phyloP scores from a whole-genome alignment of 2,888 invertebrate genomes.

The Melipona beecheii region DNA sequence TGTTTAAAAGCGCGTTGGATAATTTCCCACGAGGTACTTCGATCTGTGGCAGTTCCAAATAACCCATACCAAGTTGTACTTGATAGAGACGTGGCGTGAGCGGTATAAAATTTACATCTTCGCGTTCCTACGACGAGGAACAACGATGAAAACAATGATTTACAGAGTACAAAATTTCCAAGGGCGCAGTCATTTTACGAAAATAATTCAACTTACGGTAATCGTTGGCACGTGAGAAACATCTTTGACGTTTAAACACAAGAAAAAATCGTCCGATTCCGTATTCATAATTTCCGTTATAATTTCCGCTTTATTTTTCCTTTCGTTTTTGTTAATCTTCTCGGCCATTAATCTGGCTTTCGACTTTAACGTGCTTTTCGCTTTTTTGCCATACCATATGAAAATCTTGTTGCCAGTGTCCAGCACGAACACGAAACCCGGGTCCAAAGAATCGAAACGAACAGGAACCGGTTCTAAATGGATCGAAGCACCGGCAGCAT shows the following conservation, averaged over 20 bases:
- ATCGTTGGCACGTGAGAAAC: constrained; percentile 83
- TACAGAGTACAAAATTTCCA: background rate
- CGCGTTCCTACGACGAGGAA: constrained; percentile 88
- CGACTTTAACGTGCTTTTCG: constrained; percentile 95
- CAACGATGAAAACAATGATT: background rate
- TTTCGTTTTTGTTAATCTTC: constrained; percentile 99
- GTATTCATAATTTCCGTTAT: constrained; percentile 92
- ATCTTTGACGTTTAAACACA: constrained; percentile 87
- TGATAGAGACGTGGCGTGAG: constrained; percentile 93
- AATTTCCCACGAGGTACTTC: constrained; percentile 91
- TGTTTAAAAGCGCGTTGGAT: constrained; percentile 91
- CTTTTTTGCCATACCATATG: constrained; percentile 95
- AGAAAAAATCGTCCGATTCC: constrained; percentile 95
- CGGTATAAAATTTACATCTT: constrained; percentile 88
- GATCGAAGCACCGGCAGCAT: constrained; percentile 93
- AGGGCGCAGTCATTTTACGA: no score
- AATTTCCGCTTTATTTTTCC: constrained; percentile 97
- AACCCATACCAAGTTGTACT: constrained; percentile 99
- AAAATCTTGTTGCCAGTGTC: constrained; percentile 94
- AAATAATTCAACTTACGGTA: constrained; percentile 78
- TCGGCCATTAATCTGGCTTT: constrained; percentile 96
- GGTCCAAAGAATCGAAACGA: constrained; percentile 91
- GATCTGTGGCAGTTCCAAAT: constrained; percentile 98
- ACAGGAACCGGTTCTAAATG: constrained; percentile 95
- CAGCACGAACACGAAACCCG: constrained; percentile 95